Percentiles rank a stretch among this genome's conserved stretches.
phyloP scores from a whole-genome alignment of 2,113 vertebrate genomes.

The Hyaena hyaena region DNA sequence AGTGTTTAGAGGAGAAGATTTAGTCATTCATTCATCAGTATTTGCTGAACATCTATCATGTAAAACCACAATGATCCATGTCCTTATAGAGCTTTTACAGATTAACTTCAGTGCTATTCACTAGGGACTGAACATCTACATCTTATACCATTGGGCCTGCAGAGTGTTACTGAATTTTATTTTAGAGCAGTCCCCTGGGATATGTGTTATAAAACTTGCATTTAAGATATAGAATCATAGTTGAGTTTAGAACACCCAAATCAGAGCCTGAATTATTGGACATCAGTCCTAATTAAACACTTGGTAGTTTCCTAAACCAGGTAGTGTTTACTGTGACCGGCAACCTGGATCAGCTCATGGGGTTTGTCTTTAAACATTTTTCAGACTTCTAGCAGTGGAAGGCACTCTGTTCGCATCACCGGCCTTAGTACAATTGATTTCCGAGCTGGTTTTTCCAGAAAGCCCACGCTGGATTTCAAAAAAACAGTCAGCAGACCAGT shows the following conservation, averaged over 20 bases:
- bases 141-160: neutral
- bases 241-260: neutral
- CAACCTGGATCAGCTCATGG: neutral
- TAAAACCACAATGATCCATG: neutral
- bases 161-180: neutral
- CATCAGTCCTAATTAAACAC: neutral
- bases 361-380: constrained; percentile 51
- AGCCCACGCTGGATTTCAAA: constrained; percentile 94
- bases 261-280: neutral
- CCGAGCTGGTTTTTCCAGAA: constrained; percentile 95
- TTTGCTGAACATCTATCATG: neutral
- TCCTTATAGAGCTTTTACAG: neutral
- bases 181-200: neutral
- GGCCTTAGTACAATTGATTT: constrained; percentile 99
- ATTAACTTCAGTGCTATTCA: neutral
- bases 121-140: neutral
- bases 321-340: neutral
- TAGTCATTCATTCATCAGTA: neutral
- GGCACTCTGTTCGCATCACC: constrained; percentile 96
- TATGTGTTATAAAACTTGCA: neutral
- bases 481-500: constrained; percentile 94
- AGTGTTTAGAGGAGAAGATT: neutral
- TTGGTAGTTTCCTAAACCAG: neutral
- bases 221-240: neutral
- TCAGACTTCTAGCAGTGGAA: constrained; percentile 94